A percentile compares a stretch with the other conserved stretches of the same genome.
Conservation (phyloP, 2,113 vertebrate species). For the Riparia riparia region DNA sequence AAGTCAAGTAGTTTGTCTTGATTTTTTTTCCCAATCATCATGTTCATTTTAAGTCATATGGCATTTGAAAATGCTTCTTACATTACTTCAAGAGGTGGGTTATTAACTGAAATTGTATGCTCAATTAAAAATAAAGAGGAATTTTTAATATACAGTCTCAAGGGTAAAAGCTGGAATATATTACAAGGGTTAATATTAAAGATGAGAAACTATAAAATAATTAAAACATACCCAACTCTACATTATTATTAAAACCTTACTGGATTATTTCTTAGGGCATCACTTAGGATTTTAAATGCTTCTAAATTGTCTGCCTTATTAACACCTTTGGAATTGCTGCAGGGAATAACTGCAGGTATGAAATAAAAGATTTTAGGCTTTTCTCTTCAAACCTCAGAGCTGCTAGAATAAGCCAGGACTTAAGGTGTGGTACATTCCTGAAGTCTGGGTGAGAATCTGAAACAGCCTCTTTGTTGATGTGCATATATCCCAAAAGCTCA, state of each 20-base stretch:
- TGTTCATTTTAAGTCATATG: not conserved
- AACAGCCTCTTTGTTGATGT: not conserved
- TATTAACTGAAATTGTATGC: not conserved
- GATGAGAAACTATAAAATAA: not conserved
- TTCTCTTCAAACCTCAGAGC: not conserved
- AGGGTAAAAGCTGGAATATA: not conserved
- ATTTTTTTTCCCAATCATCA: not conserved
- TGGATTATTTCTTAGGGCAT: not conserved
- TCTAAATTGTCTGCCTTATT: not conserved
- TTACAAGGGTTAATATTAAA: not conserved
- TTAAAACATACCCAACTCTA: not conserved
- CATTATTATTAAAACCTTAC: not conserved
- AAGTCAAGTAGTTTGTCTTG: not conserved
- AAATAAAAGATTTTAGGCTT: not conserved
- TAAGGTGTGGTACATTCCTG: not conserved
- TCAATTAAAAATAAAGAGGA: slow-evolving; percentile 31
- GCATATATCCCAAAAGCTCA: rapidly evolving
- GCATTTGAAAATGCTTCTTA: not conserved
- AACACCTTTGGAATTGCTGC: not conserved
- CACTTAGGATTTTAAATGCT: not conserved
- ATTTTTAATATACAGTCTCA: not conserved
- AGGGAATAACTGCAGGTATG: not conserved
- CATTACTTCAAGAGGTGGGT: not conserved
- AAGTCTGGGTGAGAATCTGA: not conserved
- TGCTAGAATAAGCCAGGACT: not conserved